Conservation (phyloP, 2,113 vertebrate genomes). For the Scomber colias region DNA sequence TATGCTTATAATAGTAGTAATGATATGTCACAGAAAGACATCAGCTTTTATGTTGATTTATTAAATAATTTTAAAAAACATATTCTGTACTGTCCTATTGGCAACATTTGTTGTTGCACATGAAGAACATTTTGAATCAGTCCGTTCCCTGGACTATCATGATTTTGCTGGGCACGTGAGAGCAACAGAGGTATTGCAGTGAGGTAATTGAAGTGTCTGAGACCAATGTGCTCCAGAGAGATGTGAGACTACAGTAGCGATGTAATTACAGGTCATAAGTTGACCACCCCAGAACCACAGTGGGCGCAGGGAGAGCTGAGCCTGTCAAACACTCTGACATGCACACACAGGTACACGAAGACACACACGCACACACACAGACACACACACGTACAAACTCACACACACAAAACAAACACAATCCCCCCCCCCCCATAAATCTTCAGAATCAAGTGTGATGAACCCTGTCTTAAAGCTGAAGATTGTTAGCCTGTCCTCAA, state of each 20-base stretch:
- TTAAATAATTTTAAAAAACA: background rate
- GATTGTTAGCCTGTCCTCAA: background rate
- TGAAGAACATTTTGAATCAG: slow-evolving; percentile 23
- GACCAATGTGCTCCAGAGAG: slow-evolving; percentile 65
- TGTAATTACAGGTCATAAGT: slow-evolving; percentile 84
- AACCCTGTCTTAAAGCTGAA: background rate
- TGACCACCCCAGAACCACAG: slow-evolving; percentile 71
- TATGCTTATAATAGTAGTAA: background rate
- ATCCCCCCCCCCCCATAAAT: slow-evolving; percentile 1
- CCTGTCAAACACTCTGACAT: slow-evolving; percentile 65
- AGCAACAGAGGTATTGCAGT: slow-evolving; percentile 54
- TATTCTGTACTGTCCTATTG: background rate
- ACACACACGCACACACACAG: slow-evolving; percentile 23
- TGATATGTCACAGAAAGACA: too few species aligned
- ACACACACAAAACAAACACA: background rate
- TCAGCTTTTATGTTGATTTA: background rate
- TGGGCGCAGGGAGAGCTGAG: slow-evolving; percentile 59
- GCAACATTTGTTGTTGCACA: background rate
- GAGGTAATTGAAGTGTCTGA: slow-evolving; percentile 67
- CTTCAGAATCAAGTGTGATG: slow-evolving; percentile 17
- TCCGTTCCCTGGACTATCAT: slow-evolving; percentile 41
- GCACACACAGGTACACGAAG: slow-evolving; percentile 14
- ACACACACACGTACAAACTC: slow-evolving; percentile 13
- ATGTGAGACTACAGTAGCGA: slow-evolving; percentile 67
- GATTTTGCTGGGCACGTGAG: slow-evolving; percentile 54